phyloP scores from a whole-genome alignment of 2,797 vertebrate genomes.

The Lates japonicus region DNA sequence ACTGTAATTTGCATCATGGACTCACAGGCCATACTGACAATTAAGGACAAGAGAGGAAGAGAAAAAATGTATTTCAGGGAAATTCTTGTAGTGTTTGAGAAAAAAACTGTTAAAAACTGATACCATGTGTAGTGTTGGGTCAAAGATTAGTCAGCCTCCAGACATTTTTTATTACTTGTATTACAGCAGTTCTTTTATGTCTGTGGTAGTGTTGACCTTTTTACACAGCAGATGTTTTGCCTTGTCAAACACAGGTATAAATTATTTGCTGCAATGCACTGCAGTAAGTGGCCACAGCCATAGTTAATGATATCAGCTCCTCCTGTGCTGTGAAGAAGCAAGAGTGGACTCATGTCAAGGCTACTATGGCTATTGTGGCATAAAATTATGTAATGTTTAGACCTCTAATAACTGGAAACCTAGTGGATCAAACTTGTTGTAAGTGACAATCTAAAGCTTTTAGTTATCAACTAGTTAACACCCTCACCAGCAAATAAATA shows the following conservation, averaged over 20 bases:
- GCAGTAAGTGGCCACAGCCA: not conserved
- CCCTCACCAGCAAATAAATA: no score
- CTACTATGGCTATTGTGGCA: no score
- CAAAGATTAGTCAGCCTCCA: not conserved
- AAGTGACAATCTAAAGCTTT: no score
- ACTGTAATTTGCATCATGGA: slow-evolving; percentile 73
- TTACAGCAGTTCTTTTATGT: not conserved
- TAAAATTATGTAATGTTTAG: no score
- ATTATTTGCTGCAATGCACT: not conserved
- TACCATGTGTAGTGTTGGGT: no score
- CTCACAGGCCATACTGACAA: slow-evolving; percentile 34
- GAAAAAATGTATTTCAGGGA: not conserved
- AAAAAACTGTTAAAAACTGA: no score
- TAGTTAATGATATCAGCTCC: not conserved
- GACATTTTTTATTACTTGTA: not conserved
- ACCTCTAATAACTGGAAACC: no score
- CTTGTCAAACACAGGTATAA: not conserved
- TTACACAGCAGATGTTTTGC: not conserved
- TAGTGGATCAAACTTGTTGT: not conserved
- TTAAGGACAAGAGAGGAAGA: slow-evolving; percentile 19
- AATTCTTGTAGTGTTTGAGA: not conserved
- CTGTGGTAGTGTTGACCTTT: not conserved
- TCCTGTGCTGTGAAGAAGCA: not conserved
- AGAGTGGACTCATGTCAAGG: not conserved
- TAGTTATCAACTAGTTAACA: no score